Percentiles rank a stretch among this genome's conserved stretches.
Conservation (phyloP, 2,797 vertebrate species). For the Nannoperca obscura region DNA sequence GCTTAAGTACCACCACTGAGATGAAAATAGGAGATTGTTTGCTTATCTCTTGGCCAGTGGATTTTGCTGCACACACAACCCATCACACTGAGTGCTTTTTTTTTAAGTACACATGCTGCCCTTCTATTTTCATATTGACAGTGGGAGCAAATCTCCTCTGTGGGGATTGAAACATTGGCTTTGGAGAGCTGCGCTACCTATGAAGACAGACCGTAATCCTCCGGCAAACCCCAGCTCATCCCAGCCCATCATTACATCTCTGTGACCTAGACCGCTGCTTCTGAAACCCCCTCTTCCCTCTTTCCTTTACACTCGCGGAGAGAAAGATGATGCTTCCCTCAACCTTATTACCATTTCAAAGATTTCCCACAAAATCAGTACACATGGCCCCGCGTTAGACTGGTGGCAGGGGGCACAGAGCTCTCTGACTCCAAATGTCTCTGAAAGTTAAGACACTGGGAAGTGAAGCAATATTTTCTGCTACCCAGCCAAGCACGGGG, state of each 20-base stretch:
- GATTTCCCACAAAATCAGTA: conserved; percentile 74
- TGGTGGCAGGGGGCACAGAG: conserved; percentile 43
- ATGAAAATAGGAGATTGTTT: conserved; percentile 34
- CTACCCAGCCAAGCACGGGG: conserved; percentile 55
- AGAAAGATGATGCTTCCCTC: conserved; percentile 59
- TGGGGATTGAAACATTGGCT: conserved; percentile 70
- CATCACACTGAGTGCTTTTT: conserved; percentile 20
- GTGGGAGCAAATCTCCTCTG: conserved; percentile 66
- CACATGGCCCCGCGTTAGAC: conserved; percentile 61
- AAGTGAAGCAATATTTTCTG: conserved; percentile 60
- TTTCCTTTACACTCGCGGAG: conserved; percentile 19
- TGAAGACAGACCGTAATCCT: conserved; percentile 78
- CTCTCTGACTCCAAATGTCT: conserved; percentile 54
- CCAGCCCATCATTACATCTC: conserved; percentile 76
- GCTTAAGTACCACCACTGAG: conserved; percentile 2
- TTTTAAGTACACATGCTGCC: conserved; percentile 45
- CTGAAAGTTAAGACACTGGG: conserved; percentile 65
- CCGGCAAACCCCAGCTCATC: conserved; percentile 76
- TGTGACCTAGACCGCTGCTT: conserved; percentile 65
- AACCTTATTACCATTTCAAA: conserved; percentile 82
- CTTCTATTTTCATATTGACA: conserved; percentile 60
- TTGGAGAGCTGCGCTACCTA: conserved; percentile 56
- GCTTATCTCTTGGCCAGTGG: conserved; percentile 34
- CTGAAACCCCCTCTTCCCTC: conserved; percentile 16
- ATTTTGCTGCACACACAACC: conserved; percentile 25